Conservation (phyloP, 2,113 vertebrate genomes). For the Poeciliopsis occidentalis region DNA sequence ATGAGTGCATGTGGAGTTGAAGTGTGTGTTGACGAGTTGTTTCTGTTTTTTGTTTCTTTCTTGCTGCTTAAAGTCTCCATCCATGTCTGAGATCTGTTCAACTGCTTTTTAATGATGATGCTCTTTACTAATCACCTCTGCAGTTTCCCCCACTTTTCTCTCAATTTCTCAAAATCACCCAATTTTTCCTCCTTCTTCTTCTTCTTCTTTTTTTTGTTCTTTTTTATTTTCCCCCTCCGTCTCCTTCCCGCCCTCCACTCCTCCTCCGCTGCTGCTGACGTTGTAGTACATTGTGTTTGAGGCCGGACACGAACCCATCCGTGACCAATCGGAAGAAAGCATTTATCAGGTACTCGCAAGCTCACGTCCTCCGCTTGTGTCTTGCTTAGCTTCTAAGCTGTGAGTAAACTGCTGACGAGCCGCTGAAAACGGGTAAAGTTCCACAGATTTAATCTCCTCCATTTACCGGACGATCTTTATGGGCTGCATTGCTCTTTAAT, state of each 20-base stretch:
- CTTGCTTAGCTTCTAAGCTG: conserved; percentile 24
- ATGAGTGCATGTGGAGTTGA: background rate
- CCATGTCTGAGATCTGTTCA: conserved; percentile 30
- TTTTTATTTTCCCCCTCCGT: conserved; percentile 32
- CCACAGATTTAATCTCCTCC: conserved; percentile 24
- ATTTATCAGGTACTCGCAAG: conserved; percentile 97
- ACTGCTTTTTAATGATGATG: conserved; percentile 53
- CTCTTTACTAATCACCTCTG: conserved; percentile 78
- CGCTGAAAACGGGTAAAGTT: conserved; percentile 20
- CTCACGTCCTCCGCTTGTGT: conserved; percentile 62
- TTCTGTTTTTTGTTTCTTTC: background rate
- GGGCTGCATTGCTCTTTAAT: conserved; percentile 24
- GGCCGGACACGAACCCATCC: conserved; percentile 99
- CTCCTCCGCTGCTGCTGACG: conserved; percentile 80
- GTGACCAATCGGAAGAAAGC: conserved; percentile 98
- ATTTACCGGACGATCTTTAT: background rate
- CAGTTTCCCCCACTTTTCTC: conserved; percentile 73
- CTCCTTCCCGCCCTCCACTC: conserved; percentile 33
- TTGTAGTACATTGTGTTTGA: conserved; percentile 99
- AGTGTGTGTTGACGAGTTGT: conserved; percentile 27
- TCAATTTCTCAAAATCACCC: conserved; percentile 70
- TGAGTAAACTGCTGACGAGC: conserved; percentile 11
- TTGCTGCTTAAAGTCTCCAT: conserved; percentile 19
- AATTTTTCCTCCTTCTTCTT: conserved; percentile 51
- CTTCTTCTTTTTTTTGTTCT: conserved; percentile 41